Evolutionary conservation across 53 echinoderm and acorn worm species (phyloP).

Genomic region (Temnopleurus reevesii): DNA sequence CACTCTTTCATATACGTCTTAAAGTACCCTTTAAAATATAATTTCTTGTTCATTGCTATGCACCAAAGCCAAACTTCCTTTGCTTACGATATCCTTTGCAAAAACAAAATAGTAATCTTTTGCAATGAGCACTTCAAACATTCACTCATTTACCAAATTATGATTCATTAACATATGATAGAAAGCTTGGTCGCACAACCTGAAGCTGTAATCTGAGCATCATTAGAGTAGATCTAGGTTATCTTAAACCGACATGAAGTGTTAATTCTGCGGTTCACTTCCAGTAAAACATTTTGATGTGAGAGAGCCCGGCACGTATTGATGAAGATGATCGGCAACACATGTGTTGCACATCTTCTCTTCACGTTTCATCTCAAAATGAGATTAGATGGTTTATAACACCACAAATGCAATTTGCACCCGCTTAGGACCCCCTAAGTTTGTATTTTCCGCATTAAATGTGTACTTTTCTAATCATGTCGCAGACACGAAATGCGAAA

Average conservation of each 20-base stretch:
- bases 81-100: neutral
- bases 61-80: too few species aligned
- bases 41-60: too few species aligned
- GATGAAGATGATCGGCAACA: neutral
- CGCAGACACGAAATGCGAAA: too few species aligned
- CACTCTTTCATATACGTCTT: too few species aligned
- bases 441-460: neutral
- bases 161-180: slow-evolving; percentile 27
- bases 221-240: neutral
- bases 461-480: neutral
- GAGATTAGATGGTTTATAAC: neutral
- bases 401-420: neutral
- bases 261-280: slow-evolving; percentile 7
- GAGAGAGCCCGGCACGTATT: neutral
- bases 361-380: neutral
- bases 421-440: neutral
- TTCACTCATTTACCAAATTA: slow-evolving; percentile 32
- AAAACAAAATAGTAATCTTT: too few species aligned
- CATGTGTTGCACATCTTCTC: neutral
- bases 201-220: neutral
- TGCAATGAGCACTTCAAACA: neutral
- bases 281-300: slow-evolving; percentile 43
- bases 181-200: neutral
- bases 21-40: too few species aligned
- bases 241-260: slow-evolving; percentile 25